phyloP scores from a whole-genome alignment of 2,113 vertebrate species.

The Eonycteris spelaea region DNA sequence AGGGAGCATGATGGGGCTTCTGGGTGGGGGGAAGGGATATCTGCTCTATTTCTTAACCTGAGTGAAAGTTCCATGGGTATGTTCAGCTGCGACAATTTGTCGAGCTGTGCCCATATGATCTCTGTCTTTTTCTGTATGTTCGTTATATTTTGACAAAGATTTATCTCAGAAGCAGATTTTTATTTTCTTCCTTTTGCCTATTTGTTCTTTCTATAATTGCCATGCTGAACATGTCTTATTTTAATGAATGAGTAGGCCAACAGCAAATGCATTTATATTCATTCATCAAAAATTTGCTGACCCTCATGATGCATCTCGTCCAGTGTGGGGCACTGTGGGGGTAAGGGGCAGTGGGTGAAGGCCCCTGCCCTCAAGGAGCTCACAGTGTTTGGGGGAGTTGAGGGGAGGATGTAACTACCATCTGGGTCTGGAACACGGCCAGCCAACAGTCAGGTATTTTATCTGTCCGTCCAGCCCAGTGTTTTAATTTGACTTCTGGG shows the following conservation, averaged over 20 bases:
- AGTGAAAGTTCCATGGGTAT: background rate
- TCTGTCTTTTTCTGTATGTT: background rate
- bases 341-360: rapidly evolving
- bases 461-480: background rate
- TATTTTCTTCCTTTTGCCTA: background rate
- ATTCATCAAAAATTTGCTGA: background rate
- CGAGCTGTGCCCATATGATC: background rate
- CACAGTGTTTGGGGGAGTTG: background rate
- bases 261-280: background rate
- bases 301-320: background rate
- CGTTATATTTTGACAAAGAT: background rate
- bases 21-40: background rate
- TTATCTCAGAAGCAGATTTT: background rate
- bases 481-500: background rate
- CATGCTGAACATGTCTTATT: background rate
- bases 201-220: background rate
- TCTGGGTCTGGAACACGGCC: background rate
- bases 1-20: background rate
- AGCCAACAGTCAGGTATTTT: background rate
- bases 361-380: background rate
- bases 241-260: background rate
- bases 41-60: background rate
- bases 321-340: background rate
- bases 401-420: background rate
- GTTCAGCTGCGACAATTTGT: background rate